These are phyloP conservation scores for Abramis brama DNA, from an alignment of 2,113 vertebrate genomes.

Conservation along the genomic window DNA sequence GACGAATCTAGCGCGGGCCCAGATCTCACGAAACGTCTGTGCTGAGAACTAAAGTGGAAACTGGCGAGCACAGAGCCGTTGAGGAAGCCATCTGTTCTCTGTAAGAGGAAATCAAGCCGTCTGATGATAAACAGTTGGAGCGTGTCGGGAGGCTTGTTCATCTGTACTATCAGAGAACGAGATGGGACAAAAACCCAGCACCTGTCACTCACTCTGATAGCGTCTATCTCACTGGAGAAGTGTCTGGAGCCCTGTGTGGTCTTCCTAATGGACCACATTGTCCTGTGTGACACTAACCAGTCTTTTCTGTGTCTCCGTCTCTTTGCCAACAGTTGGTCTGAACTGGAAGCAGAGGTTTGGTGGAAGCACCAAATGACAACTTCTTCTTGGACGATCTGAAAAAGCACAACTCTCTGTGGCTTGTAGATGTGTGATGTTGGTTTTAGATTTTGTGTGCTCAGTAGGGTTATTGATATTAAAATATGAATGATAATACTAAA, in stretches of 20 bases:
- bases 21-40: not conserved
- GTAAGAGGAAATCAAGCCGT: conserved; percentile 32
- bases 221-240: conserved; percentile 41
- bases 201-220: conserved; percentile 44
- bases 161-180: conserved; percentile 36
- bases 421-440: not conserved
- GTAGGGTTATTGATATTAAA: no score
- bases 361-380: not conserved
- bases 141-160: conserved; percentile 41
- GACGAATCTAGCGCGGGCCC: not conserved
- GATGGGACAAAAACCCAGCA: conserved; percentile 36
- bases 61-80: not conserved
- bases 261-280: conserved; percentile 24
- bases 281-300: conserved; percentile 29
- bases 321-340: conserved; percentile 4
- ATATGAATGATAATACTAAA: no score
- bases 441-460: not conserved
- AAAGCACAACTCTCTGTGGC: not conserved
- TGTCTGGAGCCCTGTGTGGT: conserved; percentile 45
- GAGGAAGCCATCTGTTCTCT: conserved; percentile 42
- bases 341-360: not conserved
- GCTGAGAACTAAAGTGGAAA: conserved; percentile 4
- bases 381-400: not conserved
- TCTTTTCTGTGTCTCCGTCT: not conserved
- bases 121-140: conserved; percentile 43